These are phyloP conservation scores for Congeria kusceri DNA, from an alignment of 2,888 invertebrate genomes.

Conservation along the genomic window DNA sequence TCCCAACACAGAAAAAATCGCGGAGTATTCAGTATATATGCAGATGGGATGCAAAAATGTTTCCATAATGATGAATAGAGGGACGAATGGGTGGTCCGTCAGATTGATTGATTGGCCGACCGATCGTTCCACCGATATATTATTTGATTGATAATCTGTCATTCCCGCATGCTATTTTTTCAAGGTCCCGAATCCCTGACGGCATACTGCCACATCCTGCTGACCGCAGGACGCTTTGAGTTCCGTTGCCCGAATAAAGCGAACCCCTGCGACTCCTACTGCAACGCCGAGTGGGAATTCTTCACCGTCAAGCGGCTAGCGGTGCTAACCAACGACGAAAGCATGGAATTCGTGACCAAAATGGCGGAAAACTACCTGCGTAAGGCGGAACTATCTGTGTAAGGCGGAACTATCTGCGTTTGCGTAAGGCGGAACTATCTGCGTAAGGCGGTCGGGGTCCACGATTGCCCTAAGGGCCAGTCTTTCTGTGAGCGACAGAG, in stretches of 20 bases:
- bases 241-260: conserved; percentile 64
- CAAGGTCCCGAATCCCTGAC: conserved; percentile 68
- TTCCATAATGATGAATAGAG: too few relatives aligned
- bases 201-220: conserved; percentile 61
- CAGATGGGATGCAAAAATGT: too few relatives aligned
- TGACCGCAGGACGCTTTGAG: conserved; percentile 55
- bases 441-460: conserved; percentile 55
- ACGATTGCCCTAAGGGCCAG: conserved; percentile 63
- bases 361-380: conserved; percentile 61
- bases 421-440: conserved; percentile 56
- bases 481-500: conserved; percentile 50
- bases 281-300: conserved; percentile 63
- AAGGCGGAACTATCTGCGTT: conserved; percentile 53
- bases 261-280: conserved; percentile 28
- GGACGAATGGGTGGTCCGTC: too few relatives aligned
- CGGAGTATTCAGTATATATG: too few relatives aligned
- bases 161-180: not conserved
- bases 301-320: conserved; percentile 60
- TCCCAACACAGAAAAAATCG: too few relatives aligned
- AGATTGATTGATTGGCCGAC: too few relatives aligned
- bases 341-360: conserved; percentile 63
- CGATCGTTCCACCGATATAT: too few relatives aligned
- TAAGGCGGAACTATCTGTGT: conserved; percentile 50
- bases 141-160: too few relatives aligned
- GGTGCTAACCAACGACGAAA: conserved; percentile 58